Base-by-base conservation (phyloP, 2,797 vertebrate genomes). In the Coluber constrictor region DNA sequence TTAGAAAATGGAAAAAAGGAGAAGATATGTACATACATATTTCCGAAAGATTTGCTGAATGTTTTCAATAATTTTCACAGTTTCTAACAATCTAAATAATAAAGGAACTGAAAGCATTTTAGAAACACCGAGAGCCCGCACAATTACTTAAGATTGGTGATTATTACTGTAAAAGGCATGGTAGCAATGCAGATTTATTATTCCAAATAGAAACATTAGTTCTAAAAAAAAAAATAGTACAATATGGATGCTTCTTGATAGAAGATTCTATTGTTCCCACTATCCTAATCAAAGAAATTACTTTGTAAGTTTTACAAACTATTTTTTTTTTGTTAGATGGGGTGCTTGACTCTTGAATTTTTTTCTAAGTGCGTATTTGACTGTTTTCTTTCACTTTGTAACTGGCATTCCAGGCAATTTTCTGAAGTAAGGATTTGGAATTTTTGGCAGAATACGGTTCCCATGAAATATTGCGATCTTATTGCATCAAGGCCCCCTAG, bases 11-110 rank as follows among this genome's bases (percentile, higher is more conserved):
- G 63, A 89, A 13, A 12, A 15, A 12, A 15, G 66, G 6, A 56
- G 7, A 91, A 0, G 92, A 92, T 51, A 51, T 8, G 16, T 27
- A 93, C 1, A 37, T 10, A 18, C 32, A 47, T 86, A 32, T 54
- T 89, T 93, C 55, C 83, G 25, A 90, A 94, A 74, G 23, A 92
- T 89, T 57, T 51, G 0, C 23, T 88, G 74, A 43, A 79, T 43
- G 74, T 88, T 91, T 93, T 57, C 87, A 91, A 23, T 61, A 88
- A 90, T 1, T 91, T 55, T 92, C 87, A 12, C 27, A 94, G 88
- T 95, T 9, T 54, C 94, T 96, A 92, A 89, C 92, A 90, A 94
- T 10, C 7, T 66, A 95, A 94, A 94, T 90, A 1, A 87, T 47
- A 0, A 90, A 29, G 25, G 61, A 4, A 93, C 87, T 92, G 87